These are phyloP conservation scores for Thelaira solivaga DNA, from an alignment of 2,888 invertebrate genomes.

Conservation along the genomic window DNA sequence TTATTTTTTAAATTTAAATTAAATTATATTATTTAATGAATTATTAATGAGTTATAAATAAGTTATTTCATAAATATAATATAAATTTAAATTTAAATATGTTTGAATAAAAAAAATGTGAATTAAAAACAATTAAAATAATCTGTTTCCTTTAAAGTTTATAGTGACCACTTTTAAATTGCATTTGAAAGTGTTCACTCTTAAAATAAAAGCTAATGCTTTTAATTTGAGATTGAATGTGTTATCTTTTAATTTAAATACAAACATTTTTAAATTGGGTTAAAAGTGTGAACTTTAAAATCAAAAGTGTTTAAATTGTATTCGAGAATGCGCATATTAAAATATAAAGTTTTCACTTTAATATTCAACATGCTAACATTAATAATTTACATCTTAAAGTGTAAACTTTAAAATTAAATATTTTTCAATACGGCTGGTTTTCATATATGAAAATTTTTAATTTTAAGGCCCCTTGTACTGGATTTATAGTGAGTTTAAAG, in stretches of 20 bases:
- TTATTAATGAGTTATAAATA: background rate
- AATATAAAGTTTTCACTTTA: background rate
- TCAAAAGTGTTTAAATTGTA: background rate
- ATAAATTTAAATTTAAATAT: background rate
- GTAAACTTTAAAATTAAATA: no score
- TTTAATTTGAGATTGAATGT: background rate
- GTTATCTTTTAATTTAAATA: background rate
- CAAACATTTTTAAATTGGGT: background rate
- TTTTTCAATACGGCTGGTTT: background rate
- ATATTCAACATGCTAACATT: background rate
- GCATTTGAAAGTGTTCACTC: background rate
- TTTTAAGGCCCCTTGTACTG: background rate
- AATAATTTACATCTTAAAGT: background rate
- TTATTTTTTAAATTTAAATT: no score
- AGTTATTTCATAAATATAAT: background rate
- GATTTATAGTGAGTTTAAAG: background rate
- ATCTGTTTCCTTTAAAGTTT: background rate
- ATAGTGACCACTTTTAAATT: background rate
- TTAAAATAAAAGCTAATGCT: background rate
- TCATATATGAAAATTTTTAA: background rate
- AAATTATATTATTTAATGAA: no score
- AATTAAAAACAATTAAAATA: background rate
- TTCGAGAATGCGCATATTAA: background rate
- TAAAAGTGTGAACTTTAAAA: background rate
- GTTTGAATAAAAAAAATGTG: background rate